These are phyloP conservation scores for Caenorhabditis angaria DNA, from an alignment of 2,888 invertebrate species.

Conservation along the genomic window DNA sequence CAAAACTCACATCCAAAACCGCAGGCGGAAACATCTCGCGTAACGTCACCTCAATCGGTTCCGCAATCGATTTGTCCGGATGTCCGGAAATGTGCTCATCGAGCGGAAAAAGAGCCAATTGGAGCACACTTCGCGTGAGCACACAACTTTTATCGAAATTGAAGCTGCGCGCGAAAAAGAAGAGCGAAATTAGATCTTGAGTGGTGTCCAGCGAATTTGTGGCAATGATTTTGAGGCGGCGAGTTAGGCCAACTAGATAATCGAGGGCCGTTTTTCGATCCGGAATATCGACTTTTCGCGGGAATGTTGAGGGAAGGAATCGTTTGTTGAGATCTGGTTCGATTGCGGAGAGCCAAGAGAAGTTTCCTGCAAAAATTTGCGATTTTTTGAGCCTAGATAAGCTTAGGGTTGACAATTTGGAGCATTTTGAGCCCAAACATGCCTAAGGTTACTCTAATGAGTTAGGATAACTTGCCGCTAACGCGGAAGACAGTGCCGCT, in stretches of 20 bases:
- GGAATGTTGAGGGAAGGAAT: slow-evolving; percentile 95
- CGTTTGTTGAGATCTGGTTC: slow-evolving; percentile 95
- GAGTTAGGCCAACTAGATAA: slow-evolving; percentile 6
- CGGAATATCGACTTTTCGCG: slow-evolving; percentile 79
- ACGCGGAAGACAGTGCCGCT: too few relatives aligned
- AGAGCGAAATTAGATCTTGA: slow-evolving; percentile 21
- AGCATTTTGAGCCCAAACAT: too few relatives aligned
- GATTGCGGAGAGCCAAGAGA: slow-evolving; percentile 80
- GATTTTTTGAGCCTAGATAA: too few relatives aligned
- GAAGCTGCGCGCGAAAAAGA: slow-evolving; percentile 36
- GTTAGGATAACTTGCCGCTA: too few relatives aligned
- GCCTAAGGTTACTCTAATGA: too few relatives aligned
- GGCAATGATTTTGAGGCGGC: slow-evolving; percentile 4
- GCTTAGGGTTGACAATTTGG: too few relatives aligned
- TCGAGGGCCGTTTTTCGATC: slow-evolving; percentile 14
- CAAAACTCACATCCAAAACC: slow-evolving; percentile 11
- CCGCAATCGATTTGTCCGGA: slow-evolving; percentile 7
- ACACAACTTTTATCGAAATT: slow-evolving; percentile 78
- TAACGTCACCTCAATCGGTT: slow-evolving; percentile 23
- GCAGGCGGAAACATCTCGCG: slow-evolving; percentile 24
- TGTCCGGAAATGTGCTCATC: slow-evolving; percentile 46
- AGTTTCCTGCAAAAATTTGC: slow-evolving; percentile 42
- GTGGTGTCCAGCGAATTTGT: not conserved
- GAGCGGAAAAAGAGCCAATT: slow-evolving; percentile 45
- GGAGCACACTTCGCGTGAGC: slow-evolving; percentile 86